Evolutionary conservation across 2,113 vertebrate genomes (phyloP).

Genomic region (Australoheros scitulus): DNA sequence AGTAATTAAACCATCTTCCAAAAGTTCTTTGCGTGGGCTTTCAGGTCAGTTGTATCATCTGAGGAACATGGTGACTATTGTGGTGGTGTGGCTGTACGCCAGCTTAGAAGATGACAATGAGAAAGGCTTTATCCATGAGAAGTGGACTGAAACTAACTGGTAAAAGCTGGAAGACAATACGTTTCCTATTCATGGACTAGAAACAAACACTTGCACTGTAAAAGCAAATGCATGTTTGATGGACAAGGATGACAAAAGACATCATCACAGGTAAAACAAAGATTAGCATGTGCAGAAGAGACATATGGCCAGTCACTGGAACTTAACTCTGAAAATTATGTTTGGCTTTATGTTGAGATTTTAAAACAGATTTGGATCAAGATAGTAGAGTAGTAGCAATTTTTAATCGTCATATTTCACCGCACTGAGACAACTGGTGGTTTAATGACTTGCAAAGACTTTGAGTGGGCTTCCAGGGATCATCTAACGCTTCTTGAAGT

Average conservation of each 20-base stretch:
- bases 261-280: neutral
- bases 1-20: neutral
- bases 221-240: neutral
- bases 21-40: neutral
- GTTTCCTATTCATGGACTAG: neutral
- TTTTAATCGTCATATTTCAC: neutral
- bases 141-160: constrained; percentile 31
- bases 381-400: neutral
- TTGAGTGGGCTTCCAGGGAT: neutral
- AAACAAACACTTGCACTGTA: neutral
- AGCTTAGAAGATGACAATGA: constrained; percentile 27
- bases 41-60: neutral
- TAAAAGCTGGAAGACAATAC: neutral
- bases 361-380: neutral
- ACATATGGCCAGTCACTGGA: neutral
- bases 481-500: neutral
- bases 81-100: constrained; percentile 1
- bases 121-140: constrained; percentile 34
- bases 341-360: neutral
- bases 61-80: neutral
- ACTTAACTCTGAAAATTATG: neutral
- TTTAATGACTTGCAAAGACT: neutral
- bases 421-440: neutral
- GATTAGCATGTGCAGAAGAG: neutral
- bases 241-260: neutral